Evolutionary conservation across 2,888 invertebrate genomes (phyloP).

Genomic region (Diarsia rubi): DNA sequence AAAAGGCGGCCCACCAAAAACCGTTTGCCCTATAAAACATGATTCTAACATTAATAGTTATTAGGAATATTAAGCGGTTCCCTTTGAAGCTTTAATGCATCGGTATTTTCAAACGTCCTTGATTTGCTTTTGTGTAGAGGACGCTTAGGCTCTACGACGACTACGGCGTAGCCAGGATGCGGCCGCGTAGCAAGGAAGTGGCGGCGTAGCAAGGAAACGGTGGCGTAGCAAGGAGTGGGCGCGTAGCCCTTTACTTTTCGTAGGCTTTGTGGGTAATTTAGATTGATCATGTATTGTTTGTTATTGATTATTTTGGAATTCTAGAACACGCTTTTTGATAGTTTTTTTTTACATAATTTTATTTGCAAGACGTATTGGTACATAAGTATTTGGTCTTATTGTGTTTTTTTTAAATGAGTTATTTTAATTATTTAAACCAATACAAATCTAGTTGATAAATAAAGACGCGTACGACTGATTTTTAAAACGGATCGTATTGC

Average conservation of each 20-base stretch:
- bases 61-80: slow-evolving; percentile 35
- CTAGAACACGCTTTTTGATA: not conserved
- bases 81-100: slow-evolving; percentile 23
- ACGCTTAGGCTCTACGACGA: slow-evolving; percentile 47
- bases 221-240: slow-evolving; percentile 26
- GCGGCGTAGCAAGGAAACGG: slow-evolving; percentile 48
- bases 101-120: slow-evolving; percentile 43
- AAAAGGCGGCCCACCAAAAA: slow-evolving; percentile 11
- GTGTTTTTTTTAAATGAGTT: not conserved
- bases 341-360: not conserved
- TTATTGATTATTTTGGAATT: slow-evolving; percentile 11
- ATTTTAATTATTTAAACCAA: not conserved
- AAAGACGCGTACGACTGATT: not conserved
- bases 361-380: too few relatives aligned
- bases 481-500: too few relatives aligned
- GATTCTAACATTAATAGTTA: slow-evolving; percentile 15
- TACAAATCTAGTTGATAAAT: not conserved
- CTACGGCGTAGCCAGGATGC: slow-evolving; percentile 62
- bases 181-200: slow-evolving; percentile 47
- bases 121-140: slow-evolving; percentile 35
- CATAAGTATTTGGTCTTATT: too few relatives aligned
- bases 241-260: slow-evolving; percentile 40
- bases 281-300: not conserved
- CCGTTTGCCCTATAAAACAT: slow-evolving; percentile 4
- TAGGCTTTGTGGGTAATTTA: slow-evolving; percentile 10